Base-by-base conservation (phyloP, 2,113 vertebrate genomes). In the Lophius piscatorius region DNA sequence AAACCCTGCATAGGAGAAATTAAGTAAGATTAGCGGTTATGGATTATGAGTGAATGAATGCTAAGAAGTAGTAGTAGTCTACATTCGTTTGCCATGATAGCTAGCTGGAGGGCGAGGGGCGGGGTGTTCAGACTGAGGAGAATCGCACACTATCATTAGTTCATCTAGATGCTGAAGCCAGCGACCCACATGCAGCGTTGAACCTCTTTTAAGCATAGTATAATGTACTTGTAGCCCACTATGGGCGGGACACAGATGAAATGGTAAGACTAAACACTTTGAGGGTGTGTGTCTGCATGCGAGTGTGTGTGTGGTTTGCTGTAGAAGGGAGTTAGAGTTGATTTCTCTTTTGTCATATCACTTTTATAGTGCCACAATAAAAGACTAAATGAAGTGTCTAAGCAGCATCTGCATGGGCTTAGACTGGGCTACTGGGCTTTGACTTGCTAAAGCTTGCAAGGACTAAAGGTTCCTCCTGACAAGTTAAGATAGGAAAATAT, bases 171-270 rank as follows among this genome's bases (percentile, higher is more conserved):
- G 65, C 65, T 74, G 64, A 63, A 34, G 56, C 33, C 45, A 45
- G 35, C 49, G 40, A 45, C 13, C 14, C 31, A 24, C 63, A 61
- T 49, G 61, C 34, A 26, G 35, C 4, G 35, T 20, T 6, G 28
- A 23, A 45, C n/a, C 31, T 75, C 12, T n/a, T 39, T 42, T 60
- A 61, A 41, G 47, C 14, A 39, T 26, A 26, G n/a, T 38, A 42
- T 36, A 29, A 29, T 9, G 14, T 4, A 29, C 40, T 23, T 66
- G 33, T 60, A 51, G 46, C 18, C 20, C 42, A 71, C 31, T 8
- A 92, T 92, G 91, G 91, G 91, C 59, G 91, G 76, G 35, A 78
- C 69, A 9, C 91, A 87, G 80, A 75, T 91, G 8, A 92, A 92
- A 91, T 92, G 91, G 91, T 92, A 91, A 90, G 90, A 60, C 5